Evolutionary conservation across 2,113 vertebrate genomes (phyloP).

Genomic region (Gopherus flavomarginatus): DNA sequence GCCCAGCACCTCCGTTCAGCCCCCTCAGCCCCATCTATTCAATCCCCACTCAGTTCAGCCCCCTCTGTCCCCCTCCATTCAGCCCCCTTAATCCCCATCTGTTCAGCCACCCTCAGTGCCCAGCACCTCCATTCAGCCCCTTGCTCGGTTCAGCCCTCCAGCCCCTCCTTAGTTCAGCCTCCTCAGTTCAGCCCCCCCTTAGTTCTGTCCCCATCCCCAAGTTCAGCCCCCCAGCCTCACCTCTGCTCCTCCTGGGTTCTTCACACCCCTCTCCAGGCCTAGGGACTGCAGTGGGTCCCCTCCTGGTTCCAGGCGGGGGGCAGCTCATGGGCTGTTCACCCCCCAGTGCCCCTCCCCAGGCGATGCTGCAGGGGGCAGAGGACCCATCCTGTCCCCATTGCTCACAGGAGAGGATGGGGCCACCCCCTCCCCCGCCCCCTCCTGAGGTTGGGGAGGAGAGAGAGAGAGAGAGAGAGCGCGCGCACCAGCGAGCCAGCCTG

Average conservation of each 20-base stretch:
- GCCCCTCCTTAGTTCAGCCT: too few species aligned
- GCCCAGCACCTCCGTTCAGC: too few species aligned
- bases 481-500: too few species aligned
- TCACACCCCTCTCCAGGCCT: not conserved
- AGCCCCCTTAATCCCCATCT: too few species aligned
- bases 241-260: not conserved
- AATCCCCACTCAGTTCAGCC: too few species aligned
- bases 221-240: not conserved
- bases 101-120: too few species aligned
- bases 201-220: not conserved
- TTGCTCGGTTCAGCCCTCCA: not conserved
- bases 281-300: not conserved
- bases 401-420: not conserved
- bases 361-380: not conserved
- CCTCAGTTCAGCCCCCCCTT: not conserved
- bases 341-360: not conserved
- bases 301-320: not conserved
- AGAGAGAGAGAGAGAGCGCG: too few species aligned
- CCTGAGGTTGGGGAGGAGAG: not conserved
- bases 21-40: too few species aligned
- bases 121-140: too few species aligned
- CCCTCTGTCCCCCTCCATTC: accelerated
- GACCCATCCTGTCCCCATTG: not conserved
- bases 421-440: too few species aligned
- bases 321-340: not conserved